Conservation (phyloP, 2,113 vertebrate genomes). For the Athene noctua region DNA sequence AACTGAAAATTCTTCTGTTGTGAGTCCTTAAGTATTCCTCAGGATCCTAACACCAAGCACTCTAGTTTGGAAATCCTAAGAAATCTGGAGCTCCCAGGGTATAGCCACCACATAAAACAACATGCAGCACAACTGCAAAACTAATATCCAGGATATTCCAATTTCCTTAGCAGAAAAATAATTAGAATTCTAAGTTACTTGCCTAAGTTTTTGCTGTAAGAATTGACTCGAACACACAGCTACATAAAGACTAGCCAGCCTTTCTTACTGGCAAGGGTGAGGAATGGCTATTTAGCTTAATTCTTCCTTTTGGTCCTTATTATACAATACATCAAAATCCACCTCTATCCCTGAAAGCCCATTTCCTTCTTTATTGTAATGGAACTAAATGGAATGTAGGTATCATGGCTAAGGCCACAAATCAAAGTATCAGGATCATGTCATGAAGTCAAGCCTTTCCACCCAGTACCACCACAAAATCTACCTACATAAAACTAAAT, state of each 20-base stretch:
- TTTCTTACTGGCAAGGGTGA: neutral
- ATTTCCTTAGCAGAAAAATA: neutral
- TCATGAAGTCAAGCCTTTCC: neutral
- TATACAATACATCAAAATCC: neutral
- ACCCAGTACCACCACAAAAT: neutral
- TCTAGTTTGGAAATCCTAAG: neutral
- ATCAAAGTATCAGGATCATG: neutral
- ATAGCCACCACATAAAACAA: rapidly evolving
- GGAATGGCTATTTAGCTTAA: neutral
- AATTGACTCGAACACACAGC: neutral
- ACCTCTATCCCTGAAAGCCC: neutral
- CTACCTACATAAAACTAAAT: neutral
- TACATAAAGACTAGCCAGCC: neutral
- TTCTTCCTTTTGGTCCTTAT: neutral
- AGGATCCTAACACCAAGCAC: neutral
- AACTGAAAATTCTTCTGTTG: neutral
- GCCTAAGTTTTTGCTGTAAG: neutral
- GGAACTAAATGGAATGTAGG: neutral
- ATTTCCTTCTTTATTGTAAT: neutral
- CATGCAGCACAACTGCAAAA: neutral
- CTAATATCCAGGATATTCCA: neutral
- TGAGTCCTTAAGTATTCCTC: neutral
- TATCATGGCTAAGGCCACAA: neutral
- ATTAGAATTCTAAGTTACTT: neutral
- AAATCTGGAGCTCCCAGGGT: neutral